These are phyloP conservation scores for Chloropsis cyanopogon DNA, from an alignment of 2,113 vertebrate genomes.

Conservation along the genomic window DNA sequence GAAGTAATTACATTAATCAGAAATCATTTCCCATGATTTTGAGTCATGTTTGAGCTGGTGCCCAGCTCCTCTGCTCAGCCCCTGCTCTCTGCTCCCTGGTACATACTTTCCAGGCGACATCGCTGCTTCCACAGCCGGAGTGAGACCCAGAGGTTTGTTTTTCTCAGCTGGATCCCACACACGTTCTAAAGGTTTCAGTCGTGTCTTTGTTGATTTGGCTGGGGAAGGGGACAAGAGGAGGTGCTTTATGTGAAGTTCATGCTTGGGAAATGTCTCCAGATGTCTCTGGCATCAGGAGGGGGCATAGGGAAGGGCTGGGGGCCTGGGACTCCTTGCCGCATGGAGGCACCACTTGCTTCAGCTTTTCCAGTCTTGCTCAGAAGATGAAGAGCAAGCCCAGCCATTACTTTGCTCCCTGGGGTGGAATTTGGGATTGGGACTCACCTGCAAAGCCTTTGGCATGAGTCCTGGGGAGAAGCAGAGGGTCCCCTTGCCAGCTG, in stretches of 20 bases:
- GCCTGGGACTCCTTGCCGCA: neutral
- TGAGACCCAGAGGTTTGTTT: slow-evolving; percentile 35
- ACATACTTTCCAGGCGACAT: slow-evolving; percentile 70
- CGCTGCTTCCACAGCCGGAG: slow-evolving; percentile 46
- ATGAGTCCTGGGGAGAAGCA: neutral
- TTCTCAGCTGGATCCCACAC: slow-evolving; percentile 32
- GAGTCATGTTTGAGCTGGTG: slow-evolving; percentile 51
- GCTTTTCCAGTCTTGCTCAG: neutral
- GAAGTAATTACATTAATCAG: slow-evolving; percentile 61
- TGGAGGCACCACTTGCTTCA: neutral
- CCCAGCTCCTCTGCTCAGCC: neutral
- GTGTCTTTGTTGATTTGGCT: neutral
- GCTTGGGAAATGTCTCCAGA: neutral
- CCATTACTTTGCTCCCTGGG: neutral
- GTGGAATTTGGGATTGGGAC: neutral
- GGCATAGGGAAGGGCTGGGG: neutral
- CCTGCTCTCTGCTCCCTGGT: slow-evolving; percentile 30
- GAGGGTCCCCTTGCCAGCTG: neutral
- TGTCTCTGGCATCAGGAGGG: neutral
- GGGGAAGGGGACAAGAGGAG: neutral
- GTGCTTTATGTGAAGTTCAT: neutral
- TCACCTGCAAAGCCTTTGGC: neutral
- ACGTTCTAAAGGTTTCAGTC: neutral
- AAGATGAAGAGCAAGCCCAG: neutral
- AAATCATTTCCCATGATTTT: slow-evolving; percentile 65